These are phyloP conservation scores for Drosophila suzukii DNA, from an alignment of 1,140 invertebrate species.

Conservation along the genomic window DNA sequence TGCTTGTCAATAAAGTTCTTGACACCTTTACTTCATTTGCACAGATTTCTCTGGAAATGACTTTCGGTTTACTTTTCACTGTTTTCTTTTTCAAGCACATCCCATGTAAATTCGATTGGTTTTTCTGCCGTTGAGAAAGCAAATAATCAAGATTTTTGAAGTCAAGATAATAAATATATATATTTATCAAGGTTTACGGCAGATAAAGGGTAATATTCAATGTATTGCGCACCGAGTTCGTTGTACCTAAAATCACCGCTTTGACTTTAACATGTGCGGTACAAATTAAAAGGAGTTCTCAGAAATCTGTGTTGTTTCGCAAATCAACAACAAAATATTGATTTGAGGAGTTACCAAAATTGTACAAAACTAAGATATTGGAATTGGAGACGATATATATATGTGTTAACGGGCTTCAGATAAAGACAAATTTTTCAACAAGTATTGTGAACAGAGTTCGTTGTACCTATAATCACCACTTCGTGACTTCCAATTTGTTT, in stretches of 20 bases:
- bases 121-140: conserved; percentile 8
- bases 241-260: too few relatives aligned
- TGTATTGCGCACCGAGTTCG: background rate
- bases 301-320: too few relatives aligned
- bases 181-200: background rate
- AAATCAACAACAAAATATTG: too few relatives aligned
- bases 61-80: conserved; percentile 65
- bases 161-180: conserved; percentile 2
- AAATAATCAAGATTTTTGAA: conserved; percentile 1
- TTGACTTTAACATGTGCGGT: too few relatives aligned
- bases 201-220: background rate
- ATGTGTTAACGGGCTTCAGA: background rate
- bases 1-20: conserved; percentile 80
- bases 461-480: background rate
- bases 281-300: too few relatives aligned
- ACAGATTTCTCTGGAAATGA: conserved; percentile 73
- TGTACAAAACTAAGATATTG: background rate
- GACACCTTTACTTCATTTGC: conserved; percentile 80
- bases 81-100: conserved; percentile 13
- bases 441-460: background rate
- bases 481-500: background rate
- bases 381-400: background rate
- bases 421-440: background rate
- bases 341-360: too few relatives aligned
- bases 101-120: conserved; percentile 38